Conservation (phyloP, 2,113 vertebrate species). For the Prietella phreatophila region DNA sequence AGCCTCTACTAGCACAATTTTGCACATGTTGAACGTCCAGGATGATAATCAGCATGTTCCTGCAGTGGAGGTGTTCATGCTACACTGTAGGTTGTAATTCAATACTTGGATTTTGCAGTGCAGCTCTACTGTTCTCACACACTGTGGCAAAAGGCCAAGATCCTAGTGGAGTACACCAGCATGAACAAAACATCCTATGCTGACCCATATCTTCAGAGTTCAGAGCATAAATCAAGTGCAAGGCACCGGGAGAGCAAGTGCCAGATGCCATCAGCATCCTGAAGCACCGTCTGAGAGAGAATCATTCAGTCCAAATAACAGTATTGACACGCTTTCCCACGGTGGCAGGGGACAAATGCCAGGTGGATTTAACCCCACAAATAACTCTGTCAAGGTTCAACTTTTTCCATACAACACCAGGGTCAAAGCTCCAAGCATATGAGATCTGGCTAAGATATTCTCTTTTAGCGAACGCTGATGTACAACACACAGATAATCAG, state of each 20-base stretch:
- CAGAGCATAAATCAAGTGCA: conserved; percentile 10
- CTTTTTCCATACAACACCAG: neutral
- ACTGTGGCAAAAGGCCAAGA: conserved; percentile 29
- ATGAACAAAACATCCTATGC: neutral
- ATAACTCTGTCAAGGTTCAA: neutral
- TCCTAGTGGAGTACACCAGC: conserved; percentile 28
- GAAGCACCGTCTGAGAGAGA: neutral
- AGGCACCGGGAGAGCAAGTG: neutral
- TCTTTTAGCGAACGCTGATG: neutral
- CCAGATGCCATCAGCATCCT: conserved; percentile 1
- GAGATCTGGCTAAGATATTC: neutral
- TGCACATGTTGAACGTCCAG: neutral
- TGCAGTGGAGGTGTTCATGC: neutral
- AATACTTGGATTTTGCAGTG: neutral
- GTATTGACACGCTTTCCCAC: neutral
- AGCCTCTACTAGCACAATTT: neutral
- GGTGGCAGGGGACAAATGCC: conserved; percentile 8
- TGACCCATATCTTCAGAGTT: conserved; percentile 48
- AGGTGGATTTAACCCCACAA: neutral
- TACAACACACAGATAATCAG: neutral
- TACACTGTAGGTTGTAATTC: conserved; percentile 6
- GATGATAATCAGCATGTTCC: neutral
- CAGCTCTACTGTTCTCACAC: conserved; percentile 17
- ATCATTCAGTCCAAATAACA: neutral
- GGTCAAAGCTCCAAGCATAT: neutral